Conservation (phyloP, 2,888 invertebrate species). For the Scrobipalpa atriplicella region DNA sequence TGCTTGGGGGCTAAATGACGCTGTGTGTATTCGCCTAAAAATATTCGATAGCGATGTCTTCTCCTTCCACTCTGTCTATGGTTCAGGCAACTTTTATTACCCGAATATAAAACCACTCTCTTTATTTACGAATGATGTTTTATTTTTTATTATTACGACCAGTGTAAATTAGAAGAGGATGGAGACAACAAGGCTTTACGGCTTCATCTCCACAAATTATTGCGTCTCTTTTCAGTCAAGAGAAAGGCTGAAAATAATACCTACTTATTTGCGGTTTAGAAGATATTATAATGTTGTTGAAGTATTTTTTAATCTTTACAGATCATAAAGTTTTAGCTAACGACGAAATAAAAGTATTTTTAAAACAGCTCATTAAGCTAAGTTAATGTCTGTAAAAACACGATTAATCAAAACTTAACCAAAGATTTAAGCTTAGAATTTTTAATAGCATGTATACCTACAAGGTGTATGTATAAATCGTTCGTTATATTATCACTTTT, state of each 20-base stretch:
- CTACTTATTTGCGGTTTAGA: not conserved
- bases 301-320: not conserved
- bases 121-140: slow-evolving; percentile 35
- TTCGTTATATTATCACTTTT: too few species aligned
- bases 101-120: slow-evolving; percentile 28
- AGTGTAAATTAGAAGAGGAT: slow-evolving; percentile 39
- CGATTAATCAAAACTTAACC: too few species aligned
- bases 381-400: too few species aligned
- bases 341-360: too few species aligned
- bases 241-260: not conserved
- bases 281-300: not conserved
- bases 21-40: not conserved
- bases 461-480: too few species aligned
- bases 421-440: too few species aligned
- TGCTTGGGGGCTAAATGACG: too few species aligned
- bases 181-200: slow-evolving; percentile 24
- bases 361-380: not conserved
- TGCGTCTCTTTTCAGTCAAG: not conserved
- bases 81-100: slow-evolving; percentile 11
- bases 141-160: slow-evolving; percentile 37
- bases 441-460: too few species aligned
- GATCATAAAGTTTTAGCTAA: not conserved
- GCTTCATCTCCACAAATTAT: not conserved
- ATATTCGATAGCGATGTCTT: not conserved
- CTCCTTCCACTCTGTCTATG: not conserved